Evolutionary conservation across 2,888 invertebrate genomes (phyloP).

Genomic region (Xestobium rufovillosum): DNA sequence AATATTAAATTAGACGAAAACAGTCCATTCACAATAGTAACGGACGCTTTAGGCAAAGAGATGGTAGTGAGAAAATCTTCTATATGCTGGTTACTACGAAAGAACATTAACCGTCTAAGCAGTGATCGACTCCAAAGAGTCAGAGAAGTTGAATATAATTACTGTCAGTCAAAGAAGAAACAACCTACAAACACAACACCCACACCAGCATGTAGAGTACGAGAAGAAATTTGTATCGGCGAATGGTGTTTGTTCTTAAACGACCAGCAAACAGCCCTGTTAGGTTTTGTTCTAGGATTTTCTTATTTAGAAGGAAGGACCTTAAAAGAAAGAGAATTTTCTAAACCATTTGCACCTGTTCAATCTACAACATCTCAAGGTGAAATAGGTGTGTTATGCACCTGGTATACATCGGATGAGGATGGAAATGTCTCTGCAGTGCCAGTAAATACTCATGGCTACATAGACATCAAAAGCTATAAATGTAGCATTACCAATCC

Average conservation of each 20-base stretch:
- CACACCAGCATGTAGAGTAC: neutral
- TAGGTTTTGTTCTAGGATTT: conserved; percentile 1
- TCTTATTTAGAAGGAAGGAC: neutral
- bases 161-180: too few species aligned
- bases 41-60: neutral
- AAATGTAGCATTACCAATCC: neutral
- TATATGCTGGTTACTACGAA: conserved; percentile 1
- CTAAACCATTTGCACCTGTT: neutral
- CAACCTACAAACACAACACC: neutral
- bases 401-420: neutral
- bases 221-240: neutral
- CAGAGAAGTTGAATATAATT: neutral
- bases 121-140: neutral
- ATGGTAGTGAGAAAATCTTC: neutral
- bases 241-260: neutral
- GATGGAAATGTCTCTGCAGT: conserved; percentile 1
- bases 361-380: neutral
- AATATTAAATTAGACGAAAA: conserved; percentile 2
- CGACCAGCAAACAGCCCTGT: neutral
- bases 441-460: conserved; percentile 1
- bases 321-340: neutral
- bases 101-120: neutral
- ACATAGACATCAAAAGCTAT: neutral
- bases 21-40: neutral
- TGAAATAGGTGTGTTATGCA: neutral